Evolutionary conservation across 1,140 invertebrate genomes (phyloP).

Genomic region (Lepidurus apus): DNA sequence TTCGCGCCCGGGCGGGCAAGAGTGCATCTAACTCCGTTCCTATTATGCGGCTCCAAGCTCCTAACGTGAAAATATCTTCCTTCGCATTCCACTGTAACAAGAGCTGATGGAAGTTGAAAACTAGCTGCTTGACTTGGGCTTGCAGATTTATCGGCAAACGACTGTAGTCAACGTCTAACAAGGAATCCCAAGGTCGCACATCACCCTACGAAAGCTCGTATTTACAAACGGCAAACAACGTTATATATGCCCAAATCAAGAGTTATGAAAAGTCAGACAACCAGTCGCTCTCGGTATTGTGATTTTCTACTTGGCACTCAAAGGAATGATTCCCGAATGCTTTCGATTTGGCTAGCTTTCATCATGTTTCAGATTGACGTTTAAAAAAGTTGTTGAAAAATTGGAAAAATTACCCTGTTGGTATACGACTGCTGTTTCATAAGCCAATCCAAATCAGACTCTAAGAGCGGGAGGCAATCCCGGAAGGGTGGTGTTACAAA

Average conservation of each 20-base stretch:
- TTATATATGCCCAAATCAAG: background rate
- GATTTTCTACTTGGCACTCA: constrained; percentile 32
- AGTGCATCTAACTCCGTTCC: constrained; percentile 57
- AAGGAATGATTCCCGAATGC: constrained; percentile 29
- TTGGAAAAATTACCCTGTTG: constrained; percentile 28
- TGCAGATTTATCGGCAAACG: constrained; percentile 39
- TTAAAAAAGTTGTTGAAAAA: background rate
- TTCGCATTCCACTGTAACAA: constrained; percentile 55
- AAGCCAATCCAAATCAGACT: constrained; percentile 40
- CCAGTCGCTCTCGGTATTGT: constrained; percentile 30
- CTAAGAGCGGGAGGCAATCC: constrained; percentile 55
- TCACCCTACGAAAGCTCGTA: constrained; percentile 35
- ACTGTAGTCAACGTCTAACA: constrained; percentile 28
- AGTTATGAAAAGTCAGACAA: background rate
- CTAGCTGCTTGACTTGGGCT: constrained; percentile 45
- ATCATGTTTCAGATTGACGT: constrained; percentile 3
- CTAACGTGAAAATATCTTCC: constrained; percentile 60
- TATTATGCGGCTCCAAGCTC: constrained; percentile 56
- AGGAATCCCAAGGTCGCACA: constrained; percentile 8
- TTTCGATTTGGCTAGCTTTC: constrained; percentile 34
- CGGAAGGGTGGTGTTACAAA: constrained; percentile 60
- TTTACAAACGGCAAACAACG: constrained; percentile 22
- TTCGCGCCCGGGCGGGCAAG: constrained; percentile 48
- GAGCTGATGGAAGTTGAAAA: constrained; percentile 54
- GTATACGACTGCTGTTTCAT: constrained; percentile 32